Evolutionary conservation across 2,797 vertebrate genomes (phyloP), one percentile per base, ranked within the genome.

Genomic region (Pseudochirops corinnae): DNA sequence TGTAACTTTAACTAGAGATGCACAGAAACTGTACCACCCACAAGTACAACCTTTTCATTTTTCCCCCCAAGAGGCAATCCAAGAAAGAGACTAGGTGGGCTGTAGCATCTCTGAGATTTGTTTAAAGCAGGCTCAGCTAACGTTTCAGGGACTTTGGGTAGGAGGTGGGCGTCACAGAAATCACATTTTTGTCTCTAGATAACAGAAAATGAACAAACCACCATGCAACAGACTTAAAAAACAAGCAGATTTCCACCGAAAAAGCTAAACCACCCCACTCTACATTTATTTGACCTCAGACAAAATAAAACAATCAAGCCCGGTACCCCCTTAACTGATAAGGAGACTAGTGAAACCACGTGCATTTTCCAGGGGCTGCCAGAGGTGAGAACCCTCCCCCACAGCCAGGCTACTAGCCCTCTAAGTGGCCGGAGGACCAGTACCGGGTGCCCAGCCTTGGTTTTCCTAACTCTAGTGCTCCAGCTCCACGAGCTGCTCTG

Each of bases 321-420:
- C 2, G 39, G 24, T 87, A 50, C 7, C 74, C 74, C 39, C 39
- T 87, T 46, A 46, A 28, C 33, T 46, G 9, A 21, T 87, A 87
- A 87, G 74, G 39, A 11, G 74, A 46, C 26, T 4, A 2, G 21
- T 46, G 93, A 91, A 56, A 96, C 96, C 98, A 97, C 96, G 97
- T 97, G 98, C 96, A 92, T 96, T 50, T 92, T 97, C 94, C 96
- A 95, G 97, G 96, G 97, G 95, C 94, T 50, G 74, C 39, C 74
- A 87, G 74, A 26, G 0, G 93, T 96, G 87, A 92, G 92, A 93
- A 96, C 90, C 97, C 94, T 95, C 87, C 95, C 96, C 94, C 91
- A 91, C 52, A 56, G 87, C 87, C 92, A 93, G 94, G 55, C 95
- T 96, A 95, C 96, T 56, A 87, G 10, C 39, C 39, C 39, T 87